Evolutionary conservation across 2,888 invertebrate genomes (phyloP), one percentile per base, ranked within the genome.

Genomic region (Horisme vitalbata): DNA sequence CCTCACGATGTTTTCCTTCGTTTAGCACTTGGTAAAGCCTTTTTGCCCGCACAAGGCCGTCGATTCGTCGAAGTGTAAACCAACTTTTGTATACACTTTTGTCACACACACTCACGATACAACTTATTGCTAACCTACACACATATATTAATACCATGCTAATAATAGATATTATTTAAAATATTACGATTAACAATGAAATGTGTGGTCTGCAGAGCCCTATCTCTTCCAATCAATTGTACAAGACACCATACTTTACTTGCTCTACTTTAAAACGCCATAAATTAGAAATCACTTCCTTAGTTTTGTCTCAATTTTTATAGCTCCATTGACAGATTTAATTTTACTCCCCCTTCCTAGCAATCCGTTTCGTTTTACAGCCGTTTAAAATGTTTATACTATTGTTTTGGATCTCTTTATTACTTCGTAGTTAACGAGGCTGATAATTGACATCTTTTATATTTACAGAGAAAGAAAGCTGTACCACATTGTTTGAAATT

Each of bases 261-360:
- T 41, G 43, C 11, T 28, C 37, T 9, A 45, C 26, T 37, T 45
- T 13, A 36, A 33, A 49, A 21, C 10, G 30, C 47, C 35, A 58
- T 61, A 62, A 59, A 31, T 65, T 59, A 46, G 28, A 58, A 43
- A 23, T 52, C 60, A 52, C 55, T 41, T 35, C 46, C 53, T 56
- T 50, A 51, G 58, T 41, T 46, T 45, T 45, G 46, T 55, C 37
- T 50, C 31, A 36, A 51, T 21, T 55, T 70, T 71, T 61, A 75
- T 47, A 50, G 49, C 41, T 47, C 13, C 41, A 62, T 35, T 65
- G 76, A 76, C 65, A 67, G 68, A 70, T 70, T 75, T 74, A 65
- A 67, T 61, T 63, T 55, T 13, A 49, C 46, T 36, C 48, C 41
- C 45, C 41, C 54, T 51, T 57, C 50, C 58, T 59, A 61, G 58